These are phyloP conservation scores for Nyleta sp. DNA, from an alignment of 2,888 invertebrate species.

Conservation along the genomic window DNA sequence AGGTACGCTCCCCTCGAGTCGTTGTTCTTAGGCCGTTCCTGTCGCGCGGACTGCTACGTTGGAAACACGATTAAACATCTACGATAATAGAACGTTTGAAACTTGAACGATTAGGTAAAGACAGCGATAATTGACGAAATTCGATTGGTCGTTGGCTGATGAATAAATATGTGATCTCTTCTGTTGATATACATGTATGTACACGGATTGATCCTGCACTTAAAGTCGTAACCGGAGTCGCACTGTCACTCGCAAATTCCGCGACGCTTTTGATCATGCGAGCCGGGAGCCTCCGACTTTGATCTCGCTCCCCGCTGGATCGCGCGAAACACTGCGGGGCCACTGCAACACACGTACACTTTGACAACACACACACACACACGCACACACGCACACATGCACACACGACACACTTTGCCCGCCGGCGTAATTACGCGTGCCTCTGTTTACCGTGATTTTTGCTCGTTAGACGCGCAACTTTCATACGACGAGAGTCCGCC, in stretches of 20 bases:
- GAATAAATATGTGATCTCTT: constrained; percentile 50
- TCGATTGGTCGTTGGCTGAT: constrained; percentile 73
- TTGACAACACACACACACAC: constrained; percentile 18
- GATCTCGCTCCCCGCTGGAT: constrained; percentile 35
- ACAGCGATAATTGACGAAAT: constrained; percentile 77
- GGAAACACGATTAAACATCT: constrained; percentile 68
- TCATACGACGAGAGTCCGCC: too few relatives aligned
- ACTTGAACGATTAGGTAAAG: constrained; percentile 72
- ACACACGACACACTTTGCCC: constrained; percentile 5
- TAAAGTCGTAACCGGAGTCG: constrained; percentile 43
- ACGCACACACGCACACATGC: constrained; percentile 18
- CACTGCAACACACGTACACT: constrained; percentile 59
- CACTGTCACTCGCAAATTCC: constrained; percentile 51
- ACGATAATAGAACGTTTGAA: constrained; percentile 74
- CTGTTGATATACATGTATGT: constrained; percentile 38
- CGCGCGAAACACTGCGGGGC: constrained; percentile 45
- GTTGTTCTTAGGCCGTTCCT: constrained; percentile 58
- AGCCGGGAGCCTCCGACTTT: constrained; percentile 29
- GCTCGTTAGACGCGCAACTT: constrained; percentile 7
- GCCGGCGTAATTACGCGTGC: constrained; percentile 32
- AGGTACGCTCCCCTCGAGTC: constrained; percentile 31
- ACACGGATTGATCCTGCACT: constrained; percentile 37
- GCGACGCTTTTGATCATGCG: constrained; percentile 46
- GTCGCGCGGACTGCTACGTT: constrained; percentile 23
- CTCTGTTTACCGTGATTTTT: constrained; percentile 41